Evolutionary conservation across 2,113 vertebrate genomes (phyloP).

Genomic region (Hippocampus abdominalis): DNA sequence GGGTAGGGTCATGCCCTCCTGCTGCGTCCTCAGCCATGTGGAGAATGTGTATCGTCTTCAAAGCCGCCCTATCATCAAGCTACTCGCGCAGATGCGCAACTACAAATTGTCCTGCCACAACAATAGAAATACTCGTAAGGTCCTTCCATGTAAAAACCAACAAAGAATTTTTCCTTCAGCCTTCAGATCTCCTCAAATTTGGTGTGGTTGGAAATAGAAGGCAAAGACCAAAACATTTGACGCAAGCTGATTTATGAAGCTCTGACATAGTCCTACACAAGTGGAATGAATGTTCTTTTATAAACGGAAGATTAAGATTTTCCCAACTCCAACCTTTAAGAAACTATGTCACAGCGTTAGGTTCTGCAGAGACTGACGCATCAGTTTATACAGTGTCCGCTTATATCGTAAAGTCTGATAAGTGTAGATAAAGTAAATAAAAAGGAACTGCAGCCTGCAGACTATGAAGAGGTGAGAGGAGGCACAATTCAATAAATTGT

Average conservation of each 20-base stretch:
- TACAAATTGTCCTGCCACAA: neutral
- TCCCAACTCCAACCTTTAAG: too few relatives aligned
- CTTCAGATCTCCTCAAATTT: too few relatives aligned
- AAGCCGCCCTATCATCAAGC: slow-evolving; percentile 40
- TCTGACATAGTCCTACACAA: too few relatives aligned
- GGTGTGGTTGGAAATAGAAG: too few relatives aligned
- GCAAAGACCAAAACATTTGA: too few relatives aligned
- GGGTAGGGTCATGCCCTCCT: slow-evolving; percentile 54
- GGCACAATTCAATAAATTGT: slow-evolving; percentile 28
- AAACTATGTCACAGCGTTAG: too few relatives aligned
- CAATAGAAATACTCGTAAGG: neutral
- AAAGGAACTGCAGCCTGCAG: neutral
- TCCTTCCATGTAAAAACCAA: neutral
- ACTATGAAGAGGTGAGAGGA: slow-evolving; percentile 23
- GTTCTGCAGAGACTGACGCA: too few relatives aligned
- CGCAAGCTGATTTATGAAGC: too few relatives aligned
- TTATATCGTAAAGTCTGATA: too few relatives aligned
- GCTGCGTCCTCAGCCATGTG: slow-evolving; percentile 69
- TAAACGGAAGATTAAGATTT: too few relatives aligned
- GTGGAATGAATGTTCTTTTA: too few relatives aligned
- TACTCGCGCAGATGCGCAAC: neutral
- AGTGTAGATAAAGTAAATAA: neutral
- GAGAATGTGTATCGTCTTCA: slow-evolving; percentile 68
- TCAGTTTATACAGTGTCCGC: too few relatives aligned
- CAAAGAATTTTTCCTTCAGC: neutral